Evolutionary conservation across 1,140 invertebrate species (phyloP).

Genomic region (Delia radicum): DNA sequence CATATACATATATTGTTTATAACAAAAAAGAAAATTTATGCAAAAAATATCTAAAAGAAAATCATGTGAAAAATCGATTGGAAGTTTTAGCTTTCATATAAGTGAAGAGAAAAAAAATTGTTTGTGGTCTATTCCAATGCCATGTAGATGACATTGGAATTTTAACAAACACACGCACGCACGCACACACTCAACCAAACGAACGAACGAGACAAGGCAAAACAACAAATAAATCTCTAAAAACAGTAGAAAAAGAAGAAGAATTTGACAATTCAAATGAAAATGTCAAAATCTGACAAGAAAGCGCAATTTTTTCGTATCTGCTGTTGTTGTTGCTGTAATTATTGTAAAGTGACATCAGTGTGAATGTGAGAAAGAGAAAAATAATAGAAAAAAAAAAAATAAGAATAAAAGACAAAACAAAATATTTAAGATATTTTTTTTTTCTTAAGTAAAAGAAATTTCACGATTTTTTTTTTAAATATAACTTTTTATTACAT

Average conservation of each 20-base stretch:
- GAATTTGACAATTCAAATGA: background rate
- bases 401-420: background rate
- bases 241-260: slow-evolving; percentile 6
- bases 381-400: too few species aligned
- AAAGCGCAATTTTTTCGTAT: slow-evolving; percentile 14
- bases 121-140: slow-evolving; percentile 12
- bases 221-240: background rate
- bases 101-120: background rate
- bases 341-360: slow-evolving; percentile 12
- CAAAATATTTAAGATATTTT: too few species aligned
- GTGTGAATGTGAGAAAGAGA: slow-evolving; percentile 7
- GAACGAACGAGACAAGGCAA: background rate
- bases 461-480: too few species aligned
- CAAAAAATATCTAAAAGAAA: too few species aligned
- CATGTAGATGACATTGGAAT: slow-evolving; percentile 23
- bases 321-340: background rate
- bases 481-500: too few species aligned
- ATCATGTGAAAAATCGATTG: slow-evolving; percentile 57
- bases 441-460: too few species aligned
- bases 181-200: background rate
- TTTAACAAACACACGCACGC: background rate
- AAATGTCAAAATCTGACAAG: background rate
- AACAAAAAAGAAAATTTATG: too few species aligned
- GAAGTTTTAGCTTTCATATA: slow-evolving; percentile 31
- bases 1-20: background rate